These are phyloP conservation scores for Drosophila prolongata DNA, from an alignment of 2,888 invertebrate genomes.

Conservation along the genomic window DNA sequence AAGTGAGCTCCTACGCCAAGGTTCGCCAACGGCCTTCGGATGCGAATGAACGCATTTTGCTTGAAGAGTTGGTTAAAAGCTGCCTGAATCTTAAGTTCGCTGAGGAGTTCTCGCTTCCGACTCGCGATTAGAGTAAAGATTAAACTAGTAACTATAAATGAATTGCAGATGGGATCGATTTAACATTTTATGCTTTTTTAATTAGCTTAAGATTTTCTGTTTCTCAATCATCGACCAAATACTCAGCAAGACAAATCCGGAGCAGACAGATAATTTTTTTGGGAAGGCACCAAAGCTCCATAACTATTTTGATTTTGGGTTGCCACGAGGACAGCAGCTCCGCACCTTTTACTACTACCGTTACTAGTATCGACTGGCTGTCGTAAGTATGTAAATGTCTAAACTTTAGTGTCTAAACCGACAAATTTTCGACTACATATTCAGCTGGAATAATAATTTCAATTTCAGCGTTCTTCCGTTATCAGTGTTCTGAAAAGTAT, in stretches of 20 bases:
- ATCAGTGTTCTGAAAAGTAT: slow-evolving; percentile 12
- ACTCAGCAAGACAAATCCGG: slow-evolving; percentile 50
- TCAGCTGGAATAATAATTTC: not conserved
- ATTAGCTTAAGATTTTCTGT: slow-evolving; percentile 30
- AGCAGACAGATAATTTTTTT: slow-evolving; percentile 59
- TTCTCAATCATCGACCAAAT: slow-evolving; percentile 59
- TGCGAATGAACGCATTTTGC: slow-evolving; percentile 59
- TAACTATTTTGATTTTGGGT: not conserved
- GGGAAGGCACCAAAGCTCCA: slow-evolving; percentile 24
- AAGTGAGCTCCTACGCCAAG: slow-evolving; percentile 33
- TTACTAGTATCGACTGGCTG: slow-evolving; percentile 76
- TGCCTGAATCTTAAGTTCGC: slow-evolving; percentile 71
- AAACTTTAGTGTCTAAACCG: no score
- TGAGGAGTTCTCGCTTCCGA: slow-evolving; percentile 55
- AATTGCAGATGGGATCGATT: slow-evolving; percentile 62
- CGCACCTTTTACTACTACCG: slow-evolving; percentile 74
- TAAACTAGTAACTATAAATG: not conserved
- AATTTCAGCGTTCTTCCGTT: not conserved
- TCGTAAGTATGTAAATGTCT: no score
- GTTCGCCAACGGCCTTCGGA: slow-evolving; percentile 68
- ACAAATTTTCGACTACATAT: no score
- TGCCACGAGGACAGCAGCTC: slow-evolving; percentile 54
- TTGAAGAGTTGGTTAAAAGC: slow-evolving; percentile 68
- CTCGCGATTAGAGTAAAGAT: slow-evolving; percentile 55
- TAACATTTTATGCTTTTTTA: slow-evolving; percentile 51